Evolutionary conservation across 2,888 invertebrate genomes (phyloP).

Genomic region (Synanthedon vespiformis): DNA sequence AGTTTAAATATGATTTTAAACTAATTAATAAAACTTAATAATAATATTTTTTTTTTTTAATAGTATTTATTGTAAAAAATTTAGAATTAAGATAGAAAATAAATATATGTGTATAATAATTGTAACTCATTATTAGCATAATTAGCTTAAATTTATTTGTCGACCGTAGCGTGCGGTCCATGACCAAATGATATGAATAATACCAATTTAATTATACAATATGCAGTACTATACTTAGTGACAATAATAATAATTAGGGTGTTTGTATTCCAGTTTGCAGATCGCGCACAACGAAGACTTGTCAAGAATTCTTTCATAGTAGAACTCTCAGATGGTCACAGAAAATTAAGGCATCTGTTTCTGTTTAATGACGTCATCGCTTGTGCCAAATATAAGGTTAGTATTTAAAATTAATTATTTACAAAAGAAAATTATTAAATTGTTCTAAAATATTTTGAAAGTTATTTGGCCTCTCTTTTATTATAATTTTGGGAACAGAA

Average conservation of each 20-base stretch:
- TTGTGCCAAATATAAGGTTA: slow-evolving; percentile 91
- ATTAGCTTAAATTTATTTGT: too few relatives aligned
- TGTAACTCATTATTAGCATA: too few relatives aligned
- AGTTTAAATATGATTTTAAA: too few relatives aligned
- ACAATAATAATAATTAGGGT: slow-evolving; percentile 1
- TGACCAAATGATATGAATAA: not conserved
- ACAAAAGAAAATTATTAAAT: not conserved
- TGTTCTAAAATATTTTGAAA: too few relatives aligned
- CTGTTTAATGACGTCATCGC: slow-evolving; percentile 95
- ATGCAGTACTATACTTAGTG: not conserved
- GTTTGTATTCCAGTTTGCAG: slow-evolving; percentile 71
- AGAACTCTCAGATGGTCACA: slow-evolving; percentile 87
- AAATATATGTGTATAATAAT: too few relatives aligned
- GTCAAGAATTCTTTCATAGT: slow-evolving; percentile 96
- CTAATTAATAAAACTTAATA: too few relatives aligned
- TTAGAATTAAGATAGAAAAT: too few relatives aligned
- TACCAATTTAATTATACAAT: not conserved
- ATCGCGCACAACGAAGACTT: slow-evolving; percentile 85
- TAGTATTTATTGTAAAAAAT: too few relatives aligned
- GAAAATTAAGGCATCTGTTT: slow-evolving; percentile 92
- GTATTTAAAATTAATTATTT: not conserved
- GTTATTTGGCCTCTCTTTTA: too few relatives aligned
- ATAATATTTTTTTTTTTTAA: too few relatives aligned
- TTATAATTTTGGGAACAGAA: too few relatives aligned
- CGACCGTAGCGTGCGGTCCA: too few relatives aligned